Percentiles rank a stretch among this genome's conserved stretches.
These are phyloP conservation scores for Sinelater perroti DNA, from an alignment of 2,888 invertebrate genomes.

Conservation along the genomic window DNA sequence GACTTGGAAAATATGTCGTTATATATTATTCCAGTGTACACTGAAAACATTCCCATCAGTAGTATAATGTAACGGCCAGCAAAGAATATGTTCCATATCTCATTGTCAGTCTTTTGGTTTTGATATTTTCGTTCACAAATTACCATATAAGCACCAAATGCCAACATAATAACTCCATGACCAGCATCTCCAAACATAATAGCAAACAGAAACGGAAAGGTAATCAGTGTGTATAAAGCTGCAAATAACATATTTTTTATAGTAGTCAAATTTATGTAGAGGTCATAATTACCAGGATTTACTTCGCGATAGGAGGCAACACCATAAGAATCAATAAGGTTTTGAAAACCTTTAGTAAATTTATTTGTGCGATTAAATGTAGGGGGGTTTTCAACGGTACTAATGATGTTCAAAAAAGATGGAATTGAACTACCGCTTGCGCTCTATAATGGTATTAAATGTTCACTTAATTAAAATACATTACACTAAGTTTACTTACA, in stretches of 20 bases:
- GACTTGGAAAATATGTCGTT: conserved; percentile 84
- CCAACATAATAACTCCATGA: conserved; percentile 84
- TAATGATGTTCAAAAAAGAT: conserved; percentile 91
- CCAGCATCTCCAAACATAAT: conserved; percentile 97
- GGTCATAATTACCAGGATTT: conserved; percentile 80
- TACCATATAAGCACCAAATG: conserved; percentile 85
- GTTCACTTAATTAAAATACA: too few relatives aligned
- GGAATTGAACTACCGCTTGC: conserved; percentile 87
- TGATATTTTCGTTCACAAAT: conserved; percentile 78
- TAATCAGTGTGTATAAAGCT: conserved; percentile 71
- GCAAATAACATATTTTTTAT: conserved; percentile 44
- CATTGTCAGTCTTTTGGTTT: conserved; percentile 75
- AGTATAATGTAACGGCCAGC: conserved; percentile 81
- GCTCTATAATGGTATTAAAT: too few relatives aligned
- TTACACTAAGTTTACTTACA: conserved; percentile 64
- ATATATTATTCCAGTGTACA: conserved; percentile 81
- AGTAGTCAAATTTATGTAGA: too few relatives aligned
- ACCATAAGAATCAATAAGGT: conserved; percentile 92
- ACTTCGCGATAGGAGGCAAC: conserved; percentile 92
- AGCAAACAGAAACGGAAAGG: conserved; percentile 94
- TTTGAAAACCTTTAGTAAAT: conserved; percentile 93
- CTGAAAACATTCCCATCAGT: conserved; percentile 80
- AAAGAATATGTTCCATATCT: conserved; percentile 80
- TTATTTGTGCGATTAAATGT: conserved; percentile 93
- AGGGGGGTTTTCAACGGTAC: conserved; percentile 82